These are phyloP conservation scores for Cephus runcator DNA, from an alignment of 2,888 invertebrate species.

Conservation along the genomic window DNA sequence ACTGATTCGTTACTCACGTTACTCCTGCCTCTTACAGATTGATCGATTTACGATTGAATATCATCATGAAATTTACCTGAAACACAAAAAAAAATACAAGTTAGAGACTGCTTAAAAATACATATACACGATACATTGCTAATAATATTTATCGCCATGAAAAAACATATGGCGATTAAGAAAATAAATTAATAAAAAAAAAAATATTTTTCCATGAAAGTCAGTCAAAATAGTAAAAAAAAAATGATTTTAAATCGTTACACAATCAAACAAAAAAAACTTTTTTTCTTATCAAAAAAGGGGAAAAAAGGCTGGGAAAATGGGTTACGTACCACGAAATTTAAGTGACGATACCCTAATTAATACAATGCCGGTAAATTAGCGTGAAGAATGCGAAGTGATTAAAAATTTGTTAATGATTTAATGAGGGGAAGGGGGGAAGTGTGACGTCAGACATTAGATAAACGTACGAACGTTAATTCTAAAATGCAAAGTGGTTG, in stretches of 20 bases:
- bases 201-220: too few species aligned
- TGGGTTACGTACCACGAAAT: too few species aligned
- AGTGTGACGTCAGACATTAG: not conserved
- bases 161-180: too few species aligned
- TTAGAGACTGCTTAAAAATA: not conserved
- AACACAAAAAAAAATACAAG: slow-evolving; percentile 39
- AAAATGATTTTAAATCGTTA: too few species aligned
- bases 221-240: too few species aligned
- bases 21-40: not conserved
- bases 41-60: not conserved
- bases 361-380: not conserved
- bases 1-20: not conserved
- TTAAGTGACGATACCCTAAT: not conserved
- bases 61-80: slow-evolving; percentile 31
- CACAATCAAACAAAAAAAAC: too few species aligned
- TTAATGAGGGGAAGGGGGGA: not conserved
- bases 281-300: too few species aligned
- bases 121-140: too few species aligned
- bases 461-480: not conserved
- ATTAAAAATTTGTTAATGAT: not conserved
- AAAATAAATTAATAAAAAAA: too few species aligned
- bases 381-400: not conserved
- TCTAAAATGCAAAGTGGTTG: not conserved
- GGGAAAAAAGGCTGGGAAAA: too few species aligned
- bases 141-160: too few species aligned